A percentile compares a stretch with the other conserved stretches of the same genome.
Conservation (phyloP, 2,797 vertebrate genomes). For the Leucoraja ocellata region DNA sequence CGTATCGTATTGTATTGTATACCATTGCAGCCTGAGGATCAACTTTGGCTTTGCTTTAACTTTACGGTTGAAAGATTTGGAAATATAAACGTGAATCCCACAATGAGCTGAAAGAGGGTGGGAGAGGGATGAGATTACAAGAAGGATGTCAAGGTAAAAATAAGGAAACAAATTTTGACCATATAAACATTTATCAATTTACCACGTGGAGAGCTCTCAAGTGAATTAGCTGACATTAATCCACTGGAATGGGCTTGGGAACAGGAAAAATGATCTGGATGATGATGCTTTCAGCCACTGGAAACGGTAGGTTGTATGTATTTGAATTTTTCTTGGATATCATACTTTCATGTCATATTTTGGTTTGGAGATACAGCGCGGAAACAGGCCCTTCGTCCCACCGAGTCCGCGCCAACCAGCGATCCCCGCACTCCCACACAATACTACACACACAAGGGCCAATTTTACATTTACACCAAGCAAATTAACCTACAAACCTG, state of each 20-base stretch:
- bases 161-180: background rate
- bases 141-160: background rate
- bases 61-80: background rate
- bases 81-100: background rate
- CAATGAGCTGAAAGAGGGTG: background rate
- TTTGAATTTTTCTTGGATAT: background rate
- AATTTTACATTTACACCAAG: too few relatives aligned
- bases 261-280: background rate
- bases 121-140: background rate
- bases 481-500: too few relatives aligned
- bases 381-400: too few relatives aligned
- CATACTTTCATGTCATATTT: background rate
- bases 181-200: background rate
- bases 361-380: background rate
- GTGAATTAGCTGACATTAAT: background rate
- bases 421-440: too few relatives aligned
- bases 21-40: background rate
- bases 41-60: background rate
- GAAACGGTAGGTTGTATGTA: background rate
- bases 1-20: too few relatives aligned
- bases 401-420: too few relatives aligned
- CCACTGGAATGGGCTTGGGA: background rate
- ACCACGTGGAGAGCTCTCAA: background rate
- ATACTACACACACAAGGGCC: too few relatives aligned
- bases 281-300: background rate